phyloP scores from a whole-genome alignment of 2,113 vertebrate genomes.

The Sakesphorus luctuosus region DNA sequence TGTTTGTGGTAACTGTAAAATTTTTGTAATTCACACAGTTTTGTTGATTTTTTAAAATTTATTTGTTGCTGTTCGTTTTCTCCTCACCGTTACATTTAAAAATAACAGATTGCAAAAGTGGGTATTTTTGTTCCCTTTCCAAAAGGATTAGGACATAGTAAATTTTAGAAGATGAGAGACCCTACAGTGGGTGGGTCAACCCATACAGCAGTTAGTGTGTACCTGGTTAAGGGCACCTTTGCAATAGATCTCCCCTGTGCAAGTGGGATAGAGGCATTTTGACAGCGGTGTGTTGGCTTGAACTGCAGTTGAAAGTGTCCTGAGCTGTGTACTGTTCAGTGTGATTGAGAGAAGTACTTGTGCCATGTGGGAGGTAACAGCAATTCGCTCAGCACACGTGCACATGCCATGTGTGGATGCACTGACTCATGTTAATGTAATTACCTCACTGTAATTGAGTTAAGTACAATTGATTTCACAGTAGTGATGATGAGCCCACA shows the following conservation, averaged over 20 bases:
- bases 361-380: conserved; percentile 59
- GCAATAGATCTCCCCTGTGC: neutral
- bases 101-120: neutral
- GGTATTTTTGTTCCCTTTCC: neutral
- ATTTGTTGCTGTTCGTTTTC: neutral
- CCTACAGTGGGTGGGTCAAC: neutral
- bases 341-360: conserved; percentile 8
- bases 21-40: neutral
- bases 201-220: neutral
- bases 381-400: conserved; percentile 42
- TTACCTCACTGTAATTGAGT: conserved; percentile 68
- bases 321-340: neutral
- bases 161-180: neutral
- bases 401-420: conserved; percentile 68
- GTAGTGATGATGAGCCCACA: conserved; percentile 55
- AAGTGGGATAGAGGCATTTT: neutral
- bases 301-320: neutral
- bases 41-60: neutral
- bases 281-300: neutral
- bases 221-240: neutral
- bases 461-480: conserved; percentile 69
- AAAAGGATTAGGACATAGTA: neutral
- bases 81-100: neutral
- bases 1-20: neutral
- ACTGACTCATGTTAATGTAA: conserved; percentile 71